Percentiles rank a stretch among this genome's conserved stretches.
Evolutionary conservation across 2,888 invertebrate genomes (phyloP).

Genomic region (Drosophila longiperda): DNA sequence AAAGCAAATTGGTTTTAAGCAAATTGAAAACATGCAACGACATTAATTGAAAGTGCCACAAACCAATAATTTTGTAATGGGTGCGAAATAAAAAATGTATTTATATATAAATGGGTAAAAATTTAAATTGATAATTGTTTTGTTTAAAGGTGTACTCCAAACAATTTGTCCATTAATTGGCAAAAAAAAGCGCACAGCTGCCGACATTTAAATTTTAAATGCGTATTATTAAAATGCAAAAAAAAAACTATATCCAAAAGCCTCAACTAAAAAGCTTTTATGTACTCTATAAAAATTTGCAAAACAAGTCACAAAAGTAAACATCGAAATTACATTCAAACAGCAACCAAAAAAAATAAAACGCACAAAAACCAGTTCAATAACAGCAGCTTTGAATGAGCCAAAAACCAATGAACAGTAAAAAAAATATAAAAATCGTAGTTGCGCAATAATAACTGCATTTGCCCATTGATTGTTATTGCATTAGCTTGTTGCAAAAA

Average conservation of each 20-base stretch:
- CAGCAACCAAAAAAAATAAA: slow-evolving; percentile 6
- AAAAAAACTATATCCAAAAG: slow-evolving; percentile 27
- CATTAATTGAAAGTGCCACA: slow-evolving; percentile 57
- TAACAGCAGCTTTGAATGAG: slow-evolving; percentile 35
- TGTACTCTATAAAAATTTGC: slow-evolving; percentile 66
- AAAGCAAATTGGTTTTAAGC: slow-evolving; percentile 47
- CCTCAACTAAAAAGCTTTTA: slow-evolving; percentile 62
- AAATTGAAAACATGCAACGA: slow-evolving; percentile 53
- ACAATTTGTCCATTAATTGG: slow-evolving; percentile 73
- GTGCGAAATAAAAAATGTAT: neutral
- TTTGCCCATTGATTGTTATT: slow-evolving; percentile 78
- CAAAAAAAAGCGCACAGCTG: slow-evolving; percentile 52
- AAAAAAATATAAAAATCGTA: slow-evolving; percentile 38
- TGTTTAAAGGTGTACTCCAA: slow-evolving; percentile 53
- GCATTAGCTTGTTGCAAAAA: slow-evolving; percentile 67
- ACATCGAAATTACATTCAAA: slow-evolving; percentile 52
- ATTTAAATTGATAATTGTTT: slow-evolving; percentile 56
- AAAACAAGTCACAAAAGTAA: slow-evolving; percentile 70
- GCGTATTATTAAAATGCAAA: slow-evolving; percentile 35
- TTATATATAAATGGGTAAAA: slow-evolving; percentile 41
- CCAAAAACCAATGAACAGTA: slow-evolving; percentile 12
- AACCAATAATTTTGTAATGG: slow-evolving; percentile 36
- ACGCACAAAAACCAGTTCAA: slow-evolving; percentile 51
- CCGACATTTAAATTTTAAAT: slow-evolving; percentile 37
- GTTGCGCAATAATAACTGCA: slow-evolving; percentile 70